Percentiles rank a stretch among this genome's conserved stretches.
Conservation (phyloP, 2,113 vertebrate species). For the Puffinus mauretanicus region DNA sequence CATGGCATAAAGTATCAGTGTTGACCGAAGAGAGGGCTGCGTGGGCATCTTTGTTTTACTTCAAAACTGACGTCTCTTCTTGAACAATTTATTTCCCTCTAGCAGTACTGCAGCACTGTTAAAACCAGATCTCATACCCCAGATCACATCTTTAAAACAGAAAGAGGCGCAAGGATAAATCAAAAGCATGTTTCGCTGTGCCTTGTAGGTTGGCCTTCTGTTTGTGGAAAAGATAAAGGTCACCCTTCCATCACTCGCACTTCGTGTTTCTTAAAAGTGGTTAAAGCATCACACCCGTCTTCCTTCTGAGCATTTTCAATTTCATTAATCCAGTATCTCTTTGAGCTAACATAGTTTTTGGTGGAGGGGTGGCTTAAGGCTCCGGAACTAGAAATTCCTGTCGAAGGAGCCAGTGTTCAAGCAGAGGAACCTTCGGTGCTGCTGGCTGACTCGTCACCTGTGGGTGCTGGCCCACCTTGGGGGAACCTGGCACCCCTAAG, state of each 20-base stretch:
- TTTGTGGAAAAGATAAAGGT: constrained; percentile 50
- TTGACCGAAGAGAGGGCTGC: background rate
- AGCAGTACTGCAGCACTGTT: constrained; percentile 14
- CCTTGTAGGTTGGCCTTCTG: background rate
- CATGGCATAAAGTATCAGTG: constrained; percentile 6
- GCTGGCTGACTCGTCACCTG: background rate
- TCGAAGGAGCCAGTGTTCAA: background rate
- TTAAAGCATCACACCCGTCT: constrained; percentile 37
- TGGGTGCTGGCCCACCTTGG: background rate
- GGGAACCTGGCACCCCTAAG: background rate
- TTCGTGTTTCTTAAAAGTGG: constrained; percentile 31
- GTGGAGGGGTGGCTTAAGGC: background rate
- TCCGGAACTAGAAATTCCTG: background rate
- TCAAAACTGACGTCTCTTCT: constrained; percentile 3
- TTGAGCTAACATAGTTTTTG: background rate
- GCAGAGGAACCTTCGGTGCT: background rate
- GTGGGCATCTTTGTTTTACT: constrained; percentile 11
- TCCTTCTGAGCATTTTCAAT: background rate
- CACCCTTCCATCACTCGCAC: constrained; percentile 37
- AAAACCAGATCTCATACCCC: background rate
- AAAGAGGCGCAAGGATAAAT: background rate
- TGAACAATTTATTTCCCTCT: constrained; percentile 23
- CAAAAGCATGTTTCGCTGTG: background rate
- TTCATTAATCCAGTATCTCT: background rate
- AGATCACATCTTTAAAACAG: background rate